Percentiles rank a stretch among this genome's conserved stretches.
These are phyloP conservation scores for Paedocypris micromegethes DNA, from an alignment of 2,797 vertebrate species.

Conservation along the genomic window DNA sequence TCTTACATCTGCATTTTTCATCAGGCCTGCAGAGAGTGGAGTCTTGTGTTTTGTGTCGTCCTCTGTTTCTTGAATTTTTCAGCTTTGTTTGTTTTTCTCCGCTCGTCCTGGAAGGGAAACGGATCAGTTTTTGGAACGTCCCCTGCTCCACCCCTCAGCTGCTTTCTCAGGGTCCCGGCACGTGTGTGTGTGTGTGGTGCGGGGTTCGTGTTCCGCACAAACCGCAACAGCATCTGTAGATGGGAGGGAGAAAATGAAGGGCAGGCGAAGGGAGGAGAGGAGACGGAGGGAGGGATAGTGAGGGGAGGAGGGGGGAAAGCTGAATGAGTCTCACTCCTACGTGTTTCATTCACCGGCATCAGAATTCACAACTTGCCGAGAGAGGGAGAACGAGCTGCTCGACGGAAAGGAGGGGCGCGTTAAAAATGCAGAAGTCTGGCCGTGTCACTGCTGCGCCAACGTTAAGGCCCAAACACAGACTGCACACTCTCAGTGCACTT, in stretches of 20 bases:
- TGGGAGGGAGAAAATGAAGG: slow-evolving; percentile 31
- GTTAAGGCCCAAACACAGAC: slow-evolving; percentile 50
- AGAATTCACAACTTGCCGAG: slow-evolving; percentile 68
- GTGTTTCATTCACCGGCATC: slow-evolving; percentile 74
- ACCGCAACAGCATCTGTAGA: slow-evolving; percentile 55
- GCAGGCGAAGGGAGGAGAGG: slow-evolving; percentile 10
- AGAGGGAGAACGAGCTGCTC: slow-evolving; percentile 61
- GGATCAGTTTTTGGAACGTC: background rate
- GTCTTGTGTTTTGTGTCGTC: slow-evolving; percentile 23
- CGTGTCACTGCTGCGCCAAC: slow-evolving; percentile 69
- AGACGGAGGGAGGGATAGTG: slow-evolving; percentile 24
- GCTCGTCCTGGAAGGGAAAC: background rate
- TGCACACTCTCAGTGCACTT: slow-evolving; percentile 30
- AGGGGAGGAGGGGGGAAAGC: slow-evolving; percentile 49
- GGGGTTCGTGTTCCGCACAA: slow-evolving; percentile 43
- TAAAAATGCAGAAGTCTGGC: slow-evolving; percentile 78
- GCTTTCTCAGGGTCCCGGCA: background rate
- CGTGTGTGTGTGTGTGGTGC: background rate
- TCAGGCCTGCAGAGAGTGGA: slow-evolving; percentile 22
- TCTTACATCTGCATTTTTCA: slow-evolving; percentile 39
- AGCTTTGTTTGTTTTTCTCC: background rate
- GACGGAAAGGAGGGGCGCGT: slow-evolving; percentile 67
- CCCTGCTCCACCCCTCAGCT: slow-evolving; percentile 9
- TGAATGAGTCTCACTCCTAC: slow-evolving; percentile 74
- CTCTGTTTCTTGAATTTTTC: slow-evolving; percentile 18